Evolutionary conservation across 2,797 vertebrate genomes (phyloP).

Genomic region (Novumbra hubbsi): DNA sequence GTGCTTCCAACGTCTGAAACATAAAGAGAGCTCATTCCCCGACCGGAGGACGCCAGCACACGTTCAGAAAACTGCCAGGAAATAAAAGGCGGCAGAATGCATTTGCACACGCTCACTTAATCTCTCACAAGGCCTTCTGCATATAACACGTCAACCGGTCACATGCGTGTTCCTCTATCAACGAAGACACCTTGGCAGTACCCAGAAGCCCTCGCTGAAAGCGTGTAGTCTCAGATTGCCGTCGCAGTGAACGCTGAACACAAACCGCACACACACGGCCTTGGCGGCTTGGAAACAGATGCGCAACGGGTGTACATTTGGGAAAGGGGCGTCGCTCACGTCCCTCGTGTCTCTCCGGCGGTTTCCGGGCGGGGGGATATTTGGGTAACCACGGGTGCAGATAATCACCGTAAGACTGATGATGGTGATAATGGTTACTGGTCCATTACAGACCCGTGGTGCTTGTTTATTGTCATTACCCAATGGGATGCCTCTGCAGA

Average conservation of each 20-base stretch:
- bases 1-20: constrained; percentile 17
- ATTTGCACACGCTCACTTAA: background rate
- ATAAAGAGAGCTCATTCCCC: background rate
- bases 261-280: background rate
- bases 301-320: constrained; percentile 44
- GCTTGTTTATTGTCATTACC: constrained; percentile 72
- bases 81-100: constrained; percentile 1
- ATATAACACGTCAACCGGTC: background rate
- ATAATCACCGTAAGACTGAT: constrained; percentile 67
- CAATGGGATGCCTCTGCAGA: constrained; percentile 41
- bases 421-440: constrained; percentile 66
- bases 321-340: constrained; percentile 13
- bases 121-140: background rate
- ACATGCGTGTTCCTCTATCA: constrained; percentile 24
- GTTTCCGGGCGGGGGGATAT: constrained; percentile 26
- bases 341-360: constrained; percentile 15
- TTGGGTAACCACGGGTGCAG: constrained; percentile 46
- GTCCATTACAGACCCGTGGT: constrained; percentile 57
- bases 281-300: constrained; percentile 55
- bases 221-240: constrained; percentile 42
- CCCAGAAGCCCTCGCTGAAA: constrained; percentile 30
- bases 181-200: constrained; percentile 32
- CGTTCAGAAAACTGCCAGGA: constrained; percentile 18
- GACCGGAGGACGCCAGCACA: constrained; percentile 1
- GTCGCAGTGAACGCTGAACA: background rate